Evolutionary conservation across 2,113 vertebrate species (phyloP).

Genomic region (Ailurus styani): DNA sequence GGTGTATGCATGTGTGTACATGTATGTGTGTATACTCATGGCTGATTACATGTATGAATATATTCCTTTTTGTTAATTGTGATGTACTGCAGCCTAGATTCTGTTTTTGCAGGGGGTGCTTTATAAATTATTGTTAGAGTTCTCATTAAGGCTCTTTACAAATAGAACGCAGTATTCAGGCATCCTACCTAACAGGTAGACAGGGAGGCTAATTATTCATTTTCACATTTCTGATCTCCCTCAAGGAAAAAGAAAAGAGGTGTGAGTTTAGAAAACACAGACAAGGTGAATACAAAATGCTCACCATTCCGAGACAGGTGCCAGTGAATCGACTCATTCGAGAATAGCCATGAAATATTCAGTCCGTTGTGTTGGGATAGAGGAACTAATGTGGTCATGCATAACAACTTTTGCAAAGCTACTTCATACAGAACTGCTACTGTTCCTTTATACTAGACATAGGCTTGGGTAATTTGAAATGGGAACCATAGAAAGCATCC

Average conservation of each 20-base stretch:
- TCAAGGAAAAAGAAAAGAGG: constrained; percentile 30
- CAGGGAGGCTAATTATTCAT: constrained; percentile 3
- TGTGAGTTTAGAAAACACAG: constrained; percentile 40
- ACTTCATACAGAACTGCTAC: not conserved
- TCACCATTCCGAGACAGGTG: constrained; percentile 33
- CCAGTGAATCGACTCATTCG: not conserved
- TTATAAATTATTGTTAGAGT: constrained; percentile 30
- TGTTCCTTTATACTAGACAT: not conserved
- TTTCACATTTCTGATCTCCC: constrained; percentile 51
- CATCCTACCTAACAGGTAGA: not conserved
- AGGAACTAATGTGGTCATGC: not conserved
- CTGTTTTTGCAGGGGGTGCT: not conserved
- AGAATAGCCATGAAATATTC: constrained; percentile 52
- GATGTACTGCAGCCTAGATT: not conserved
- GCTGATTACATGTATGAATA: not conserved
- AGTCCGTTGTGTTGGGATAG: constrained; percentile 16
- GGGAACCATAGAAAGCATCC: not conserved
- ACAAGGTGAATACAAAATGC: constrained; percentile 3
- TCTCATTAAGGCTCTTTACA: constrained; percentile 43
- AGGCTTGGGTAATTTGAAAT: not conserved
- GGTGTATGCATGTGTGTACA: not conserved
- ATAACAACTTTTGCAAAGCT: constrained; percentile 4
- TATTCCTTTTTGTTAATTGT: not conserved
- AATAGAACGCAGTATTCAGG: not conserved
- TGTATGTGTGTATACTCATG: not conserved